A percentile compares a stretch with the other conserved stretches of the same genome.
These are phyloP conservation scores for Aulostomus chinensis DNA, from an alignment of 2,797 vertebrate species.

Conservation along the genomic window DNA sequence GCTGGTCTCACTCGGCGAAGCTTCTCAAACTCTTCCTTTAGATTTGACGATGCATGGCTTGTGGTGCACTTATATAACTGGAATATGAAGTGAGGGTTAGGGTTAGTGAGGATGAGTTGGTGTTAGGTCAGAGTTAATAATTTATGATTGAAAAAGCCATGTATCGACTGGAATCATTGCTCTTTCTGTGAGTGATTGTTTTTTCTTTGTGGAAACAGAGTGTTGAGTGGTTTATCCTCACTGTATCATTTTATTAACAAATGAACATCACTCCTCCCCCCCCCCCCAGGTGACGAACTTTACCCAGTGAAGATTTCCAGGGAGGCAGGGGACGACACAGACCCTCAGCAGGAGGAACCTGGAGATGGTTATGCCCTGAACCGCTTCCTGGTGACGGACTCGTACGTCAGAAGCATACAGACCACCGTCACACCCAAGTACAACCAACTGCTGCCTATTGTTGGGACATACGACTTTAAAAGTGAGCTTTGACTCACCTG, in stretches of 20 bases:
- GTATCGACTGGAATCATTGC: no score
- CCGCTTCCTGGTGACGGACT: constrained; percentile 48
- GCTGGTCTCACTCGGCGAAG: not conserved
- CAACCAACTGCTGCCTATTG: constrained; percentile 67
- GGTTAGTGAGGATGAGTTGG: no score
- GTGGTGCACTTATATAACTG: no score
- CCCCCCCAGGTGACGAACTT: constrained; percentile 58
- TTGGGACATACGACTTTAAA: constrained; percentile 7
- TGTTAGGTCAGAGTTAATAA: no score
- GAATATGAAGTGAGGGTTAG: no score
- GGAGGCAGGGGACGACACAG: constrained; percentile 1
- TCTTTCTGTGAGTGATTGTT: no score
- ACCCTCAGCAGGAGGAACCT: constrained; percentile 11
- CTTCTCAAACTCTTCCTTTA: not conserved
- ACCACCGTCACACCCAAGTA: constrained; percentile 68
- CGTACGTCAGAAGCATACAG: constrained; percentile 35
- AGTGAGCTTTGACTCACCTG: constrained; percentile 46
- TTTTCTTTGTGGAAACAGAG: not conserved
- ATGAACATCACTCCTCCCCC: not conserved
- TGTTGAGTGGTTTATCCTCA: not conserved
- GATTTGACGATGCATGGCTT: no score
- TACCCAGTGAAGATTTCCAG: constrained; percentile 44
- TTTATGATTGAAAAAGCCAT: no score
- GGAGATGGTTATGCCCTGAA: constrained; percentile 46
- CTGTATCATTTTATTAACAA: not conserved